phyloP scores from a whole-genome alignment of 2,888 invertebrate genomes.

The Eupithecia insigniata region DNA sequence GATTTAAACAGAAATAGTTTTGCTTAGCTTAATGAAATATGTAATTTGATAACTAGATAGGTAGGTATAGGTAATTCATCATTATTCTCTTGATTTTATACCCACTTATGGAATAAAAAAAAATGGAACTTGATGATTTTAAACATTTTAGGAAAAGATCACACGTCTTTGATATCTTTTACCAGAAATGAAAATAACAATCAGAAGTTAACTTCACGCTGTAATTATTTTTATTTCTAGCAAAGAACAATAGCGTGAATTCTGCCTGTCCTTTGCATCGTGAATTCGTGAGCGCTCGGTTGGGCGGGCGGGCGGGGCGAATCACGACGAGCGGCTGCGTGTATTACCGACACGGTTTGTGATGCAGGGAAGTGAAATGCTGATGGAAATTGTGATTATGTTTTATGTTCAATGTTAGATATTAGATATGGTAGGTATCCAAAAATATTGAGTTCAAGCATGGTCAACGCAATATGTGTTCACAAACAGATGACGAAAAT shows the following conservation, averaged over 20 bases:
- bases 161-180: background rate
- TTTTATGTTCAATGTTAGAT: background rate
- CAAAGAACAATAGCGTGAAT: background rate
- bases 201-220: background rate
- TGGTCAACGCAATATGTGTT: background rate
- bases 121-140: no score
- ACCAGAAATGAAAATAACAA: background rate
- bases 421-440: background rate
- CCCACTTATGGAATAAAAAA: no score
- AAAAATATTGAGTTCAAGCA: background rate
- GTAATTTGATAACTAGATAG: background rate
- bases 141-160: background rate
- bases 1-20: background rate
- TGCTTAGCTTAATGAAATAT: background rate
- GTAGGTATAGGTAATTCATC: no score
- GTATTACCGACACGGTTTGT: background rate
- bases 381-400: background rate
- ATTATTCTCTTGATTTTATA: no score
- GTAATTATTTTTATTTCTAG: background rate
- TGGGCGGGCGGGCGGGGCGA: slow-evolving; percentile 57
- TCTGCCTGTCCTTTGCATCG: slow-evolving; percentile 16
- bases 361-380: background rate
- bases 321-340: slow-evolving; percentile 42
- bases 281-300: slow-evolving; percentile 23
- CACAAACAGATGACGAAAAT: background rate